Conservation (phyloP, 37 sponge, comb jelly and placozoan genomes). For the Ianthella basta region DNA sequence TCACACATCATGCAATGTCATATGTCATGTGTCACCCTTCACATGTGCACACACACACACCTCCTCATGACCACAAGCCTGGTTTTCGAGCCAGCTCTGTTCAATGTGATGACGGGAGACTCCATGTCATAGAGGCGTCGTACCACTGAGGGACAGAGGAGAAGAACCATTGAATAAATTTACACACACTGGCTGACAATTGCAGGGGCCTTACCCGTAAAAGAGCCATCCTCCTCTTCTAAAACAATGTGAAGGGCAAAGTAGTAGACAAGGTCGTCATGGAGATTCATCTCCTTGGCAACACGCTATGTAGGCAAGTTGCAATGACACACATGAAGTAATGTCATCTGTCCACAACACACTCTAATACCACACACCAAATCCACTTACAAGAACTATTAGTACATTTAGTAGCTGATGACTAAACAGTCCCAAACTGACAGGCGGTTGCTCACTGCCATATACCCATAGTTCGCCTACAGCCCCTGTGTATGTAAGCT, state of each 20-base stretch:
- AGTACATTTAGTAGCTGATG: too few species aligned
- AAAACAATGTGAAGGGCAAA: constrained; percentile 15
- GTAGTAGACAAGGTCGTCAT: constrained; percentile 22
- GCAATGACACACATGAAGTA: neutral
- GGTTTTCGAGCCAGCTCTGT: neutral
- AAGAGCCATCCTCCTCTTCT: constrained; percentile 9
- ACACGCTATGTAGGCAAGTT: neutral
- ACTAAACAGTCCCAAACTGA: too few species aligned
- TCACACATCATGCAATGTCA: too few species aligned
- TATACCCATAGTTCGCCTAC: too few species aligned
- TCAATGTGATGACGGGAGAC: constrained; percentile 2
- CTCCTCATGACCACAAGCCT: constrained; percentile 18
- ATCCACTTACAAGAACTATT: too few species aligned
- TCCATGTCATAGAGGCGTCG: constrained; percentile 13
- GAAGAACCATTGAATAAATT: neutral
- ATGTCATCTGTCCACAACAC: too few species aligned
- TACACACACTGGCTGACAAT: neutral
- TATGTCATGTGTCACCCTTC: too few species aligned
- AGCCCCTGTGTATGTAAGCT: too few species aligned
- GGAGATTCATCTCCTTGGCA: constrained; percentile 23
- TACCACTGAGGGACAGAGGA: neutral
- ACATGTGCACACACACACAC: neutral
- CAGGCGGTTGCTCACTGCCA: too few species aligned
- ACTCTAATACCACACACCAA: too few species aligned
- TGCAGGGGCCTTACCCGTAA: neutral